Evolutionary conservation across 2,888 invertebrate genomes (phyloP).

Genomic region (Dione vanillae): DNA sequence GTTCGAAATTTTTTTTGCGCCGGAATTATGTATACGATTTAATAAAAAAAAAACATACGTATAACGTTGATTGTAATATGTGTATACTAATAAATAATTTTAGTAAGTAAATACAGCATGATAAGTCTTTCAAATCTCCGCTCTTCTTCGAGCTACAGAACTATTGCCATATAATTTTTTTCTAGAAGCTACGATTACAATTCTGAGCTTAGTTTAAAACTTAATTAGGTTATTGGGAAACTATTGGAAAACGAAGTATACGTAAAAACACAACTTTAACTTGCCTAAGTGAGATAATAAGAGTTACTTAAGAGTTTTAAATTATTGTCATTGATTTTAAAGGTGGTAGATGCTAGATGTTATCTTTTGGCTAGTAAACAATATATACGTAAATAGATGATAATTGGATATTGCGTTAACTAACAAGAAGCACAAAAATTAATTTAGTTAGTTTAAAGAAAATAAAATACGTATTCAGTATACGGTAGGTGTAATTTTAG

Average conservation of each 20-base stretch:
- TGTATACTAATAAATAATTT: conserved; percentile 80
- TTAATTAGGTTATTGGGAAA: conserved; percentile 73
- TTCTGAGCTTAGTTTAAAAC: conserved; percentile 78
- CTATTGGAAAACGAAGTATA: conserved; percentile 83
- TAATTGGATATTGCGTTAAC: conserved; percentile 65
- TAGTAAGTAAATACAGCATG: conserved; percentile 67
- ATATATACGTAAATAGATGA: conserved; percentile 75
- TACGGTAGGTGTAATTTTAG: conserved; percentile 79
- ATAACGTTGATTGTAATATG: conserved; percentile 83
- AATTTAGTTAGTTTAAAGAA: conserved; percentile 75
- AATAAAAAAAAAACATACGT: conserved; percentile 77
- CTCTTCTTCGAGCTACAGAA: conserved; percentile 45
- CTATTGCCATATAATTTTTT: conserved; percentile 50
- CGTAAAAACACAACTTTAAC: conserved; percentile 84
- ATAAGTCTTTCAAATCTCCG: conserved; percentile 48
- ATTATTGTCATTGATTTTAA: conserved; percentile 80
- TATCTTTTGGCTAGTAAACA: conserved; percentile 79
- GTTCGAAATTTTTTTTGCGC: conserved; percentile 76
- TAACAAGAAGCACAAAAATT: conserved; percentile 67
- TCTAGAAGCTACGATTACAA: conserved; percentile 61
- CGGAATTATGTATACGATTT: conserved; percentile 84
- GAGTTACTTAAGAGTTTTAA: conserved; percentile 80
- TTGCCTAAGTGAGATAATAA: conserved; percentile 84
- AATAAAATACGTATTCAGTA: conserved; percentile 79
- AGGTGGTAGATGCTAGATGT: conserved; percentile 80